Percentiles rank a stretch among this genome's conserved stretches.
Evolutionary conservation across 2,888 invertebrate genomes (phyloP).

Genomic region (Craniophora ligustri): DNA sequence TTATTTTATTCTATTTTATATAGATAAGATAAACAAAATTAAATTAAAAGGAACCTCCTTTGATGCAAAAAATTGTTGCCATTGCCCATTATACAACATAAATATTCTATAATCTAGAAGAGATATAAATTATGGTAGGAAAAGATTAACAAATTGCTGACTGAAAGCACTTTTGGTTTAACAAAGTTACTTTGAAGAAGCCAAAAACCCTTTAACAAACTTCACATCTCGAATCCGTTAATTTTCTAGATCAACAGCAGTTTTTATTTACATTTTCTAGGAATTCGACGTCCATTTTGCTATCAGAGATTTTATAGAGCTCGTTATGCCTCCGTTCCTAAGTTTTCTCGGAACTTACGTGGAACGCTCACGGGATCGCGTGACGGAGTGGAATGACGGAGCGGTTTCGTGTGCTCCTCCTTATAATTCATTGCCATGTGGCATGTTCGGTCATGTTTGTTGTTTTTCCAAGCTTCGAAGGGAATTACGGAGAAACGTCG

Average conservation of each 20-base stretch:
- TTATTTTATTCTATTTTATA: no score
- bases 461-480: constrained; percentile 37
- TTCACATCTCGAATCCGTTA: background rate
- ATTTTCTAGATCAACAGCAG: background rate
- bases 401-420: constrained; percentile 50
- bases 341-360: constrained; percentile 40
- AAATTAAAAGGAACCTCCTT: no score
- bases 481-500: constrained; percentile 26
- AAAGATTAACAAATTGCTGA: no score
- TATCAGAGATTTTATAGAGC: constrained; percentile 23
- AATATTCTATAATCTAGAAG: no score
- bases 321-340: constrained; percentile 4
- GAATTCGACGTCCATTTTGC: constrained; percentile 2
- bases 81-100: no score
- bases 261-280: background rate
- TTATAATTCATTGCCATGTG: constrained; percentile 60
- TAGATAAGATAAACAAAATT: no score
- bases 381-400: constrained; percentile 47
- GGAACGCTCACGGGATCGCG: constrained; percentile 48
- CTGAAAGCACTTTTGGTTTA: no score
- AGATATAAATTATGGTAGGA: no score
- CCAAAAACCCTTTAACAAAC: no score
- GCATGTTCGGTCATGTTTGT: constrained; percentile 54
- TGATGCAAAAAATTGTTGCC: no score
- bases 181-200: no score